Conservation (phyloP, 2,113 vertebrate genomes). For the Jacana jacana region DNA sequence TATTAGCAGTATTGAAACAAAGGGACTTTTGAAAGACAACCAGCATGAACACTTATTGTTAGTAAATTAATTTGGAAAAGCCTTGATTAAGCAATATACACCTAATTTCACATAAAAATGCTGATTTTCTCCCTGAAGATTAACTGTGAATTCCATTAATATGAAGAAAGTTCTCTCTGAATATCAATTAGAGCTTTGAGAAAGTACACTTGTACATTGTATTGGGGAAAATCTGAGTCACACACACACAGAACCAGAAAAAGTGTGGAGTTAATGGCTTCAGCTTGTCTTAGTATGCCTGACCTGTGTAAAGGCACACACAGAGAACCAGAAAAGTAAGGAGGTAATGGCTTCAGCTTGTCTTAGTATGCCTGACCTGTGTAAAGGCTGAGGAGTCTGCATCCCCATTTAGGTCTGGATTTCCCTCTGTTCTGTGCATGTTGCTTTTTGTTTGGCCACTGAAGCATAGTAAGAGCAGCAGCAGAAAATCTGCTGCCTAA, state of each 20-base stretch:
- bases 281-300: neutral
- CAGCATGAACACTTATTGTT: conserved; percentile 52
- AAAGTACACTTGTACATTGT: neutral
- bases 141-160: conserved; percentile 59
- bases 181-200: conserved; percentile 53
- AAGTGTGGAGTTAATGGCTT: neutral
- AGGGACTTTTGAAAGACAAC: conserved; percentile 59
- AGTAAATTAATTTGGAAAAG: conserved; percentile 70
- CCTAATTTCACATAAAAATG: conserved; percentile 72
- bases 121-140: conserved; percentile 68
- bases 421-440: neutral
- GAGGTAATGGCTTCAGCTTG: neutral
- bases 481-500: neutral
- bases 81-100: conserved; percentile 72
- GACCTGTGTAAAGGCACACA: neutral
- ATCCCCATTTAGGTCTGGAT: neutral
- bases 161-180: conserved; percentile 38
- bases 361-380: neutral
- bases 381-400: neutral
- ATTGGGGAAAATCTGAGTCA: neutral
- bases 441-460: neutral
- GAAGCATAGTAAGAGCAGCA: neutral
- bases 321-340: neutral
- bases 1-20: conserved; percentile 67
- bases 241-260: neutral